phyloP scores from a whole-genome alignment of 2,113 vertebrate genomes.

The Rhipidura dahli region DNA sequence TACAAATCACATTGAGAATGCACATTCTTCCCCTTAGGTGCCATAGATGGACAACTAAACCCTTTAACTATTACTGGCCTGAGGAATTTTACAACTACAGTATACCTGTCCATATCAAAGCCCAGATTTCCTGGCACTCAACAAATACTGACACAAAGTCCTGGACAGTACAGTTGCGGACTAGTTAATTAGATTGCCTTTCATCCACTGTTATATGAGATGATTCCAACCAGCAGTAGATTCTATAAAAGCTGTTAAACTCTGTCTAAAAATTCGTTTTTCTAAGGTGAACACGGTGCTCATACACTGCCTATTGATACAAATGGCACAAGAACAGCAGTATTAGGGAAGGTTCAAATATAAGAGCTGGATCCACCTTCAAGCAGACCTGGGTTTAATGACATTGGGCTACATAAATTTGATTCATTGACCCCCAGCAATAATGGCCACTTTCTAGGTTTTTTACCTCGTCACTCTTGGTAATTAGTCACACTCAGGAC shows the following conservation, averaged over 20 bases:
- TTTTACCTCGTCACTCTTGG: background rate
- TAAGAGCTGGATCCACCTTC: background rate
- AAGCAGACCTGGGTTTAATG: background rate
- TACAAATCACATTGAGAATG: background rate
- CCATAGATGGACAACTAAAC: background rate
- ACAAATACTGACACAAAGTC: background rate
- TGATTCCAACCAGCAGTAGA: accelerated
- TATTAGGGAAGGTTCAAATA: background rate
- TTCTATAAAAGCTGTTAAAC: background rate
- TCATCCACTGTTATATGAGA: background rate
- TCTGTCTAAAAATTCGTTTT: background rate
- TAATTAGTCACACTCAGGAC: background rate
- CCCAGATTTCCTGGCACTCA: background rate
- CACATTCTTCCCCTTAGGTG: background rate
- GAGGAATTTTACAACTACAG: background rate
- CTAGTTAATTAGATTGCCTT: background rate
- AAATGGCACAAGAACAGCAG: background rate
- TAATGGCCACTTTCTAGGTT: background rate
- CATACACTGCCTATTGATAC: accelerated
- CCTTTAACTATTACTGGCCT: background rate
- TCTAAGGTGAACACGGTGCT: background rate
- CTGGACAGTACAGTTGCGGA: background rate
- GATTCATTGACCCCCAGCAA: background rate
- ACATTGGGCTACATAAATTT: background rate
- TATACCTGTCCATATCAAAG: accelerated